Conservation (phyloP, 2,113 vertebrate genomes). For the Desmodus rotundus region DNA sequence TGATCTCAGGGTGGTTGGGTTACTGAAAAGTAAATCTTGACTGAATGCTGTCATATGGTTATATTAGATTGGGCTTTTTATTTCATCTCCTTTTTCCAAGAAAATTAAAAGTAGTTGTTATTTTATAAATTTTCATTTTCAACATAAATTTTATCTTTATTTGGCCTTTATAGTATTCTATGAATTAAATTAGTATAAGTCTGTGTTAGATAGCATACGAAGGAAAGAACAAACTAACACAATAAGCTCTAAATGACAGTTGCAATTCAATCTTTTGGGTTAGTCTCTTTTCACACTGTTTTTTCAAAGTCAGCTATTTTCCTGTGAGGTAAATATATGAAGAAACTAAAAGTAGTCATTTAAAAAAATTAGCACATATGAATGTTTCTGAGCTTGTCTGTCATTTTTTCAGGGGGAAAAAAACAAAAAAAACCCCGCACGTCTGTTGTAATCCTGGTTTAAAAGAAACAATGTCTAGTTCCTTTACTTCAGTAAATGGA, state of each 20-base stretch:
- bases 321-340: background rate
- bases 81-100: background rate
- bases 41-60: background rate
- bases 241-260: background rate
- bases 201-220: background rate
- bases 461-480: slow-evolving; percentile 69
- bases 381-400: slow-evolving; percentile 43
- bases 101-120: background rate
- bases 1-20: background rate
- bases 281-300: background rate
- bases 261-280: background rate
- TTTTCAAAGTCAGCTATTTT: slow-evolving; percentile 48
- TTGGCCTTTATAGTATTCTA: background rate
- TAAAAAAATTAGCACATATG: slow-evolving; percentile 20
- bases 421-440: background rate
- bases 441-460: slow-evolving; percentile 74
- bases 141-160: background rate
- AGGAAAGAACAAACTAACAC: background rate
- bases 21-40: background rate
- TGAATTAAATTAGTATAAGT: background rate
- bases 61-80: background rate
- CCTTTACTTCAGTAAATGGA: slow-evolving; percentile 38
- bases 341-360: slow-evolving; percentile 5
- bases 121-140: slow-evolving; percentile 13
- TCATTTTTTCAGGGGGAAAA: slow-evolving; percentile 63